Percentiles rank a stretch among this genome's conserved stretches.
Conservation (phyloP, 2,888 invertebrate species). For the Philhelius pedissequus region DNA sequence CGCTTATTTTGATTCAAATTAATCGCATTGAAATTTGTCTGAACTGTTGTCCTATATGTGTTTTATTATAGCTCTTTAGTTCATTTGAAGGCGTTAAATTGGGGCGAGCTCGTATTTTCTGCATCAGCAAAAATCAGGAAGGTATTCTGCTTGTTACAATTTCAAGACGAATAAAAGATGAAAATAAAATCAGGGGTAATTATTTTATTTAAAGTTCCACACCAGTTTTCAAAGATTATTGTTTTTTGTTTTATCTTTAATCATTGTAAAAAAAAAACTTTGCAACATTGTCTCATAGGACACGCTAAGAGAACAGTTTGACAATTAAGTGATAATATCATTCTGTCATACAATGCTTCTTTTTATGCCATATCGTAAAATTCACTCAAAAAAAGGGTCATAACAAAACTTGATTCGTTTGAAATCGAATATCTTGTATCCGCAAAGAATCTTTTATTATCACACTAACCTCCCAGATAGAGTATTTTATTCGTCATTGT, state of each 20-base stretch:
- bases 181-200: too few species aligned
- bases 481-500: slow-evolving; percentile 20
- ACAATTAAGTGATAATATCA: slow-evolving; percentile 47
- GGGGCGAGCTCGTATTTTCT: too few species aligned
- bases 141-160: too few species aligned
- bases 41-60: too few species aligned
- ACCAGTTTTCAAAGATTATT: background rate
- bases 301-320: slow-evolving; percentile 8
- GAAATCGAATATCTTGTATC: slow-evolving; percentile 1
- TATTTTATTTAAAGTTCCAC: background rate
- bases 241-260: background rate
- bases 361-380: slow-evolving; percentile 47
- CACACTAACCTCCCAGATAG: slow-evolving; percentile 46
- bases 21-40: too few species aligned
- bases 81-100: too few species aligned
- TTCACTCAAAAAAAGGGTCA: slow-evolving; percentile 5
- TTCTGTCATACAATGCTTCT: slow-evolving; percentile 14
- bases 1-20: too few species aligned
- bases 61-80: too few species aligned
- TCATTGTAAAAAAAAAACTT: background rate
- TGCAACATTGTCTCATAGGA: slow-evolving; percentile 45
- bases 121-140: too few species aligned
- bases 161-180: too few species aligned
- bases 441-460: slow-evolving; percentile 25
- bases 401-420: background rate